Percentiles rank a stretch among this genome's conserved stretches.
phyloP scores from a whole-genome alignment of 2,797 vertebrate species.

The Atherinosoma microstoma region DNA sequence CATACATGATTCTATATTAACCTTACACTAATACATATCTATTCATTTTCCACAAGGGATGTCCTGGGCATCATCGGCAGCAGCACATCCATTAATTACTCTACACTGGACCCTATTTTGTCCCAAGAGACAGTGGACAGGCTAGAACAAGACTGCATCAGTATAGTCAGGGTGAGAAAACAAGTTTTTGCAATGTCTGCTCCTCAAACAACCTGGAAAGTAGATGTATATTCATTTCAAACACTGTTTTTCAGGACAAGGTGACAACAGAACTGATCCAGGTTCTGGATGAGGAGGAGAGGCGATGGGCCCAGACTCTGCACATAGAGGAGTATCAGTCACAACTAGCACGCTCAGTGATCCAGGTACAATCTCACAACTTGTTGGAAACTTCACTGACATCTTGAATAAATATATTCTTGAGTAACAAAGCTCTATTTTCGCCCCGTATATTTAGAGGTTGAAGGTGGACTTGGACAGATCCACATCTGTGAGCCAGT shows the following conservation, averaged over 20 bases:
- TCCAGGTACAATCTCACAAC: constrained; percentile 73
- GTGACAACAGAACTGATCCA: constrained; percentile 83
- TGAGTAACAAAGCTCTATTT: neutral
- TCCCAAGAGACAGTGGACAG: constrained; percentile 84
- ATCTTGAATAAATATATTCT: neutral
- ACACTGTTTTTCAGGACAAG: constrained; percentile 77
- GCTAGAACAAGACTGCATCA: constrained; percentile 90
- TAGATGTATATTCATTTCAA: neutral
- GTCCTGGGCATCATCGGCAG: constrained; percentile 88
- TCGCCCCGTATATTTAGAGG: constrained; percentile 76
- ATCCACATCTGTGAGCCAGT: constrained; percentile 89
- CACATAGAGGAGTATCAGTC: constrained; percentile 86
- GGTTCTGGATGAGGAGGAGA: constrained; percentile 86
- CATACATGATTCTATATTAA: neutral
- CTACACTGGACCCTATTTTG: constrained; percentile 87
- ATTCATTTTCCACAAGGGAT: constrained; percentile 80
- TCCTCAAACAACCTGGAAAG: neutral
- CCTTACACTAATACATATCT: neutral
- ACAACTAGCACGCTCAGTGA: constrained; percentile 80
- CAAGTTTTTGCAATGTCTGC: fast-evolving
- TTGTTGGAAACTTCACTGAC: too few relatives aligned
- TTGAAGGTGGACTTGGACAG: constrained; percentile 90
- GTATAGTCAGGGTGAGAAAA: constrained; percentile 85
- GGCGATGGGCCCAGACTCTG: constrained; percentile 83
- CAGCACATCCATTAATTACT: constrained; percentile 82